Base-by-base conservation (phyloP, 2,797 vertebrate genomes). In the Antrozous pallidus region DNA sequence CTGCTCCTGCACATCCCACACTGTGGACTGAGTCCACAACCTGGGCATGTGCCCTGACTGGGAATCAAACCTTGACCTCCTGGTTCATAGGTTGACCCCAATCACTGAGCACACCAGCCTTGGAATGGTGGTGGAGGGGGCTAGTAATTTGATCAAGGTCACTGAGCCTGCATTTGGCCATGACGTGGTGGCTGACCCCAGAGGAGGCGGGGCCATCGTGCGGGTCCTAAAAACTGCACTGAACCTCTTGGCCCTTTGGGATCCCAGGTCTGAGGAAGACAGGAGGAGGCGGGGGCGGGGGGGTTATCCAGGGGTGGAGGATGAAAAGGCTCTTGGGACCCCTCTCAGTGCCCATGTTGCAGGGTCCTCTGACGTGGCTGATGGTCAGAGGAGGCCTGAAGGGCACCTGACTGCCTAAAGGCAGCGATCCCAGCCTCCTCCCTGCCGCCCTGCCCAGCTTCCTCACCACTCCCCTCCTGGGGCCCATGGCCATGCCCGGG, bases 261-360 rank as follows among this genome's bases (percentile, higher is more conserved):
- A 54, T 49, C 54, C 71, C 31, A 94, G 91, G 71, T 91, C 86
- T 20, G 5, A 91, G 84, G 67, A 96, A 97, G 95, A 92, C 74
- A 80, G 94, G 88, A 97, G 95, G 95, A 22, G n/a, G 63, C 96
- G 54, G 51, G 79, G 28, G 4, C 17, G 6, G 40, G 36, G 13
- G 36, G 69, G 40, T 75, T 69, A 3, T 4, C 17, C 18, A 51
- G 70, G 20, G 33, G 1, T 47, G 10, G 28, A 28, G 16, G 14
- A 26, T 12, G 36, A 17, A 20, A 70, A 70, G 89, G 16, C 28
- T 93, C 58, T 69, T 9, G 51, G 70, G 84, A 38, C 18, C 67
- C 22, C 2, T 49, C 49, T 67, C 45, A 9, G 54, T 24, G 1
- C 77, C 73, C 24, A 13, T 24, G 45, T 45, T 24, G 1, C 71